phyloP scores from a whole-genome alignment of 2,888 invertebrate species.

The Aleiodes leptofemur region DNA sequence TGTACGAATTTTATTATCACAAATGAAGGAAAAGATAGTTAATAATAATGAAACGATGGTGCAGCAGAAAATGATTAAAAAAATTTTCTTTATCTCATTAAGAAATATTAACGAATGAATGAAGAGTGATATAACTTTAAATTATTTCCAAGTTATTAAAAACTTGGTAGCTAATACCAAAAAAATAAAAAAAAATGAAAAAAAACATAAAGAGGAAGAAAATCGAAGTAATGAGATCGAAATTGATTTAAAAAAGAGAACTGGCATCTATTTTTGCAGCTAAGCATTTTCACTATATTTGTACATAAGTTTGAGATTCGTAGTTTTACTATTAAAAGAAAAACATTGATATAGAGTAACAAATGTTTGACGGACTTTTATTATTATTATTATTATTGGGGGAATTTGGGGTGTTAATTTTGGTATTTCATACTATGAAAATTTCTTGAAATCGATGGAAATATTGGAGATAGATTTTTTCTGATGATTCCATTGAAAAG shows the following conservation, averaged over 20 bases:
- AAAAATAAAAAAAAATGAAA: constrained; percentile 59
- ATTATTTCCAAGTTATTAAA: constrained; percentile 61
- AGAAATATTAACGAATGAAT: constrained; percentile 9
- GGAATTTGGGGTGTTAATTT: too few relatives aligned
- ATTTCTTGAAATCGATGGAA: too few relatives aligned
- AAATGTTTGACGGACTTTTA: neutral
- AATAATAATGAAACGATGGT: constrained; percentile 40
- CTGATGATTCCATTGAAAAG: too few relatives aligned
- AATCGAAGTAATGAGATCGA: constrained; percentile 45
- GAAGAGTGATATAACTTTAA: constrained; percentile 35
- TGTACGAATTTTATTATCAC: too few relatives aligned
- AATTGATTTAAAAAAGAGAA: constrained; percentile 55
- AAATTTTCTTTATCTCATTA: constrained; percentile 13
- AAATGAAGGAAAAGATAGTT: neutral
- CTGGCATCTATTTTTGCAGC: constrained; percentile 72
- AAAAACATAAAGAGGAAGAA: constrained; percentile 10
- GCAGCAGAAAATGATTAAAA: constrained; percentile 22
- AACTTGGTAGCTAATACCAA: constrained; percentile 72
- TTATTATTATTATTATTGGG: neutral
- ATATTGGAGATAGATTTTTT: too few relatives aligned
- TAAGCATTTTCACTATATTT: constrained; percentile 68
- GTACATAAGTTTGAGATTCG: constrained; percentile 59
- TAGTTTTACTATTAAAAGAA: constrained; percentile 59
- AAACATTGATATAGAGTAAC: constrained; percentile 28
- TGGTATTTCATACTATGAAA: too few relatives aligned